Percentiles rank a stretch among this genome's conserved stretches.
phyloP scores from a whole-genome alignment of 1,140 invertebrate species.

The Brachystomella parvula region DNA sequence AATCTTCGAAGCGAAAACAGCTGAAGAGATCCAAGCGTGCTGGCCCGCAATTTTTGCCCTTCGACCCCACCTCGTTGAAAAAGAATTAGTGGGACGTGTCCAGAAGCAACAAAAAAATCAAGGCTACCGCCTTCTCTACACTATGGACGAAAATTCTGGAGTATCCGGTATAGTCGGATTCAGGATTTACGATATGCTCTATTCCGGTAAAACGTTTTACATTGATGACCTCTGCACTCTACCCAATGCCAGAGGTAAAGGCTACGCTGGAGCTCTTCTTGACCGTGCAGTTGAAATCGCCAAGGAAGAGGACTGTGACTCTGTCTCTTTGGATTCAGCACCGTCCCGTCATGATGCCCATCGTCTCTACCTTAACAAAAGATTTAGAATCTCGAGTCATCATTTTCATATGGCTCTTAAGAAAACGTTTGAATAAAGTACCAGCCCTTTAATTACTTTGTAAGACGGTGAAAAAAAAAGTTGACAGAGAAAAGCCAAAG shows the following conservation, averaged over 20 bases:
- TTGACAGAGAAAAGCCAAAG: no score
- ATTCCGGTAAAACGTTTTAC: slow-evolving; percentile 8
- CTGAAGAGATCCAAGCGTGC: slow-evolving; percentile 5
- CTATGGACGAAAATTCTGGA: background rate
- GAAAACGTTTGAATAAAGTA: background rate
- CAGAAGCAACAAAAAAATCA: background rate
- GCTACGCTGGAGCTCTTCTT: slow-evolving; percentile 14
- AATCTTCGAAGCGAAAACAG: slow-evolving; percentile 14
- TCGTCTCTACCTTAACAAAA: slow-evolving; percentile 25
- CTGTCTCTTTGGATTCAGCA: slow-evolving; percentile 14
- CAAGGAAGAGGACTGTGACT: slow-evolving; percentile 16
- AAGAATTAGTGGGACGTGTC: background rate
- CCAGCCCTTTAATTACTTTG: no score
- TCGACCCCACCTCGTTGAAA: slow-evolving; percentile 15
- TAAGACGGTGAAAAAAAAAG: no score
- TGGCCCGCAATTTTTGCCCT: slow-evolving; percentile 10
- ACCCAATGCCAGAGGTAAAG: background rate
- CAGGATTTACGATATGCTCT: slow-evolving; percentile 1
- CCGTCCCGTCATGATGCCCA: slow-evolving; percentile 20
- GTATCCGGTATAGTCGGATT: background rate
- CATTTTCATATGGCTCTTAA: background rate
- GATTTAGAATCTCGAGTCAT: slow-evolving; percentile 4
- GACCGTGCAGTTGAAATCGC: slow-evolving; percentile 8
- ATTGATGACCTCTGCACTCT: slow-evolving; percentile 20
- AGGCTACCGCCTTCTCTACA: slow-evolving; percentile 4